Evolutionary conservation across 2,113 vertebrate species (phyloP), one percentile per base, ranked within the genome.

Genomic region (Myocastor coypus): DNA sequence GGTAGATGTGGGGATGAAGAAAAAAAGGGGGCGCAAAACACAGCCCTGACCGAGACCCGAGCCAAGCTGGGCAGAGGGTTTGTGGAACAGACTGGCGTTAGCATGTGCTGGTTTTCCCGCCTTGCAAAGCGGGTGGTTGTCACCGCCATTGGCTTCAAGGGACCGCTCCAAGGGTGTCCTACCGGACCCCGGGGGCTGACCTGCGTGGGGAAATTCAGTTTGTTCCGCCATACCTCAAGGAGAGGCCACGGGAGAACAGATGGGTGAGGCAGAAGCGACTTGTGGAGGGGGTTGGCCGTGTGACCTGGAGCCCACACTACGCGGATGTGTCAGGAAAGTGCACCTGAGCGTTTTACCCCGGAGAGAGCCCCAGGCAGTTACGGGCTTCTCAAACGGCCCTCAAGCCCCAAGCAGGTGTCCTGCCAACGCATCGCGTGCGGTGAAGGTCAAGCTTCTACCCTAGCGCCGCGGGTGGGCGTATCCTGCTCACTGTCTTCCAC

Each of bases 91-190:
- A 24, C 50, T 10, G 10, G 57, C 42, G 40, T 46, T 5, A 0
- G 7, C 19, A 2, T 0, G 2, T 7, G 24, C 84, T 63, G 97
- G 26, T 96, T 95, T 97, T 95, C 95, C 92, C 34, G 3, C 91
- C 64, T 63, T 75, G 32, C 42, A 37, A 97, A 89, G 93, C 87
- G 89, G 95, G 96, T 86, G 61, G 7, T 30, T 63, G 92, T 85
- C 59, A 3, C 12, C 11, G 1, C 52, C 8, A 30, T 2, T 1
- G 19, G 83, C 80, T 30, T 4, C 57, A 5, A 16, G 32, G n/a
- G 7, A 32, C 22, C n/a, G 20, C 64, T 63, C 63, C 13, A 7
- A 83, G 82, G 66, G 50, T 61, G 30, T 24, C 71, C 6, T 40
- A 20, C 63, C 50, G 7, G 42, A 0, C 13, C 52, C 57, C n/a